Evolutionary conservation across 2,797 vertebrate species (phyloP).

Genomic region (Sternotherus odoratus): DNA sequence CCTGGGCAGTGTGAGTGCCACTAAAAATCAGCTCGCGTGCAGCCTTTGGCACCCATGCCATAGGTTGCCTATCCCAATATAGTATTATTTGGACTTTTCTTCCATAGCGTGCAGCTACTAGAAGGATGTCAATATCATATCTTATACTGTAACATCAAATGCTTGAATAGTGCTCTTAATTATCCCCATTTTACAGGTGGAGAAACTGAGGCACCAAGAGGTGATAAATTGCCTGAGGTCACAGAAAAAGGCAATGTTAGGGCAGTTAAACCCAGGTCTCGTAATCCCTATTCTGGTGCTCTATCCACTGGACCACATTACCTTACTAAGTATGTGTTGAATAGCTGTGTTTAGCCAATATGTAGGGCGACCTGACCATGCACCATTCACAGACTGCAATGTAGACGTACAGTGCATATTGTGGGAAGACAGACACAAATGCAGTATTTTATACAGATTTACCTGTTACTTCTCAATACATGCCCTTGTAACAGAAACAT

Average conservation of each 20-base stretch:
- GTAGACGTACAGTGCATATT: background rate
- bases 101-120: background rate
- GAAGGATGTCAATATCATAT: background rate
- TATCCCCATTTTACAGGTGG: background rate
- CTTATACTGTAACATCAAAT: background rate
- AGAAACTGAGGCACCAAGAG: background rate
- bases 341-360: background rate
- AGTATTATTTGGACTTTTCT: background rate
- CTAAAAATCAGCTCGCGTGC: too few species aligned
- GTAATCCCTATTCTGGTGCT: background rate
- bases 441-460: background rate
- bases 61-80: too few species aligned
- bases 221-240: fast-evolving
- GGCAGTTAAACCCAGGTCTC: background rate
- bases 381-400: background rate
- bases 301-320: fast-evolving
- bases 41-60: too few species aligned
- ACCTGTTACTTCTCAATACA: slow-evolving; percentile 58
- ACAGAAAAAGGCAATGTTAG: background rate
- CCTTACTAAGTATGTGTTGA: background rate
- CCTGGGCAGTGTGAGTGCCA: too few species aligned
- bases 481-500: slow-evolving; percentile 50
- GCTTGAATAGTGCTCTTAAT: background rate
- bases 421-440: background rate
- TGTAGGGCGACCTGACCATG: fast-evolving